Evolutionary conservation across 2,797 vertebrate species (phyloP), one percentile per base, ranked within the genome.

Genomic region (Catamblyrhynchus diadema): DNA sequence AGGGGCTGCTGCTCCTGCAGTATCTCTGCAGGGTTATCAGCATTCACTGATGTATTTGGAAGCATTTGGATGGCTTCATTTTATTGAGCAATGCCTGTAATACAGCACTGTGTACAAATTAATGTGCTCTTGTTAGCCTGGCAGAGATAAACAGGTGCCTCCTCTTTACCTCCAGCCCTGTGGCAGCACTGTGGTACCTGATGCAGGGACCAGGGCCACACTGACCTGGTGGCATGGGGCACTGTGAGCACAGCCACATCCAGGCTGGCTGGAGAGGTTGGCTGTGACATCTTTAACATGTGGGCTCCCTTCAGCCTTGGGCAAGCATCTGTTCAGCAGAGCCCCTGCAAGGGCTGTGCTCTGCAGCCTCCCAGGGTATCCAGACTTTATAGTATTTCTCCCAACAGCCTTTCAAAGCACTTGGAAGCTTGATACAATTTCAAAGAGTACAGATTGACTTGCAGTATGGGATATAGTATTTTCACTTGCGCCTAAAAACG

Each of bases 401-500:
- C 53, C 39, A 77, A 42, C 50, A 95, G 75, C 73, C 73, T 94
- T 90, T 51, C 35, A 88, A 95, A 91, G 87, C 44, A 42, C 77
- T 84, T 78, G 37, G 82, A 88, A 96, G 83, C 91, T 65, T 15
- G 16, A 91, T 0, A 10, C 35, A 39, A 3, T 88, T 87, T 96
- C 94, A 88, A 91, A 87, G 89, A 27, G 78, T 93, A 42, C 95
- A 67, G 91, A 86, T 86, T 87, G 94, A 94, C 91, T 90, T 96
- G 42, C 96, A 94, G 91, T 88, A 92, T 73, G 81, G 81, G 78
- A 93, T 71, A 93, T 92, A 95, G 94, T 94, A 94, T 96, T 95
- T 91, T 95, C 96, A 96, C 97, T 97, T 91, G 83, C 5, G 22
- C 94, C 90, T 88, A 85, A 96, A 96, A 97, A 86, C 5, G 67